Evolutionary conservation across 2,113 vertebrate species (phyloP).

Genomic region (Pontoporia blainvillei): DNA sequence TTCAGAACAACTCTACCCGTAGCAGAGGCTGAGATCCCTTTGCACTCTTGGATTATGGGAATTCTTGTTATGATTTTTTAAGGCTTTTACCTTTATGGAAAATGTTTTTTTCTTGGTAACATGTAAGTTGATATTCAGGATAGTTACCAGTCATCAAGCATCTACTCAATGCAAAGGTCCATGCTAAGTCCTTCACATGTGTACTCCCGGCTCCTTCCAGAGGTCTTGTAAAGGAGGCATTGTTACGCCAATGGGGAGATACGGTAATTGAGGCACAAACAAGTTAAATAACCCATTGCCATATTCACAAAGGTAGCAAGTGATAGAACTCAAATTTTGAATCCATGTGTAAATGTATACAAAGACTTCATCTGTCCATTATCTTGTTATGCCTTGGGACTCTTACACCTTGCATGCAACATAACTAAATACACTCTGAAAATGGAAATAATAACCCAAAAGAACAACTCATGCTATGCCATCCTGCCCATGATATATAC

Average conservation of each 20-base stretch:
- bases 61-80: not conserved
- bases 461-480: not conserved
- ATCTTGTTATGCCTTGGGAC: not conserved
- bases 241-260: not conserved
- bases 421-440: not conserved
- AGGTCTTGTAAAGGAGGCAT: not conserved
- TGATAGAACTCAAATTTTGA: conserved; percentile 14
- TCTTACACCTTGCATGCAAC: not conserved
- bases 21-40: not conserved
- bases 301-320: not conserved
- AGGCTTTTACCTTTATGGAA: not conserved
- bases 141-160: not conserved
- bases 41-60: not conserved
- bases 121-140: not conserved
- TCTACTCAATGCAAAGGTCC: not conserved
- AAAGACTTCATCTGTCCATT: not conserved
- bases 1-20: not conserved
- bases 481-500: not conserved
- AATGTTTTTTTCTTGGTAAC: not conserved
- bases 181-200: not conserved
- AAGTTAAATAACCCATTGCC: not conserved
- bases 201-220: not conserved
- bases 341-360: not conserved
- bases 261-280: not conserved
- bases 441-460: not conserved